Percentiles rank a stretch among this genome's conserved stretches.
Evolutionary conservation across 2,888 invertebrate species (phyloP).

Genomic region (Ochlodes sylvanus): DNA sequence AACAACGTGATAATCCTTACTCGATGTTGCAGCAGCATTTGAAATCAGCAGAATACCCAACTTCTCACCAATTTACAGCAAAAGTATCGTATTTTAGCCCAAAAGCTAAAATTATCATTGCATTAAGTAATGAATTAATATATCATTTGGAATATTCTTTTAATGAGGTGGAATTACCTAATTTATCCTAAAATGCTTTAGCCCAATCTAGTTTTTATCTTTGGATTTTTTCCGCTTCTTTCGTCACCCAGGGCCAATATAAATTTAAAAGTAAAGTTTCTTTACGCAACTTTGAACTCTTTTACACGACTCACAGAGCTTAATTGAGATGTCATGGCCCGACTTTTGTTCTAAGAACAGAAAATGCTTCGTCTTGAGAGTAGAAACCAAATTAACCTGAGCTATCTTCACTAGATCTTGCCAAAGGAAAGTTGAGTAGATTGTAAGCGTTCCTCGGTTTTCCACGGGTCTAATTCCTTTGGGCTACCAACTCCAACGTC

Average conservation of each 20-base stretch:
- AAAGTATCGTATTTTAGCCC: too few relatives aligned
- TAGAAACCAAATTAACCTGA: slow-evolving; percentile 66
- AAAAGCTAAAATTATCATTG: too few relatives aligned
- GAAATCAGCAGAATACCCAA: too few relatives aligned
- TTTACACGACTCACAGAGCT: slow-evolving; percentile 51
- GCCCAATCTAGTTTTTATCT: slow-evolving; percentile 46
- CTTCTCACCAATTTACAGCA: too few relatives aligned
- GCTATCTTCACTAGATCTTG: slow-evolving; percentile 50
- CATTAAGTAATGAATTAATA: too few relatives aligned
- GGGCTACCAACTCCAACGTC: slow-evolving; percentile 52
- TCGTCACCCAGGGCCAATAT: slow-evolving; percentile 60
- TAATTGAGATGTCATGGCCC: slow-evolving; percentile 46
- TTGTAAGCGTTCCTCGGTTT: slow-evolving; percentile 36
- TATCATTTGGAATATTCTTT: too few relatives aligned
- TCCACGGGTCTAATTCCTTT: slow-evolving; percentile 41
- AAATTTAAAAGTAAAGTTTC: slow-evolving; percentile 57
- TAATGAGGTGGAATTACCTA: too few relatives aligned
- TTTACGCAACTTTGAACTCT: slow-evolving; percentile 55
- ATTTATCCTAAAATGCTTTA: too few relatives aligned
- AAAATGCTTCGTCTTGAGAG: slow-evolving; percentile 65
- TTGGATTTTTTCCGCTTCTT: slow-evolving; percentile 54
- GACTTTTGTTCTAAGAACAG: slow-evolving; percentile 70
- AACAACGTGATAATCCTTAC: too few relatives aligned
- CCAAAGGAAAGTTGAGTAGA: slow-evolving; percentile 44
- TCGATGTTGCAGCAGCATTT: too few relatives aligned